A percentile compares a stretch with the other conserved stretches of the same genome.
Conservation (phyloP, 2,113 vertebrate species). For the Chloropsis cyanopogon region DNA sequence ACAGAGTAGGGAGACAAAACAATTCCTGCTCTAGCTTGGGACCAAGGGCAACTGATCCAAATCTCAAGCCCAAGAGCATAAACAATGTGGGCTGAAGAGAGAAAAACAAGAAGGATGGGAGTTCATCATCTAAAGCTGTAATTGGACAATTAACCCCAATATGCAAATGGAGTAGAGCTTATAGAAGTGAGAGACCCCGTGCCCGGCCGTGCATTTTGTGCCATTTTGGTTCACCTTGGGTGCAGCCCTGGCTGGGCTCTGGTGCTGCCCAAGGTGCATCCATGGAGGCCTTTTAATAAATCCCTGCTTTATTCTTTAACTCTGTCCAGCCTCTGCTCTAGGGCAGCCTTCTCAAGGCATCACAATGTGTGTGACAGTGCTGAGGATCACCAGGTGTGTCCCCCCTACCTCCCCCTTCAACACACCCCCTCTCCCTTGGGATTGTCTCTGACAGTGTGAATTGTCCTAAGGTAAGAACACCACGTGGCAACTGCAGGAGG, state of each 20-base stretch:
- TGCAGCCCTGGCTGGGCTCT: background rate
- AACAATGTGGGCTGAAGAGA: background rate
- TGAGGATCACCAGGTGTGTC: background rate
- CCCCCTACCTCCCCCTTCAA: too few relatives aligned
- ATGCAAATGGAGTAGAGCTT: background rate
- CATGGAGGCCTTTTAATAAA: background rate
- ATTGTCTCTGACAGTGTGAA: too few relatives aligned
- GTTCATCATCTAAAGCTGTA: background rate
- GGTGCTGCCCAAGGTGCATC: background rate
- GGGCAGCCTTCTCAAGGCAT: background rate
- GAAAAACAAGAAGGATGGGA: background rate
- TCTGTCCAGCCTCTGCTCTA: background rate
- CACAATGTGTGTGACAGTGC: background rate
- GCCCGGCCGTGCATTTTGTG: accelerated
- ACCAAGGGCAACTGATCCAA: background rate
- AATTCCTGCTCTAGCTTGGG: background rate
- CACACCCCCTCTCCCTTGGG: background rate
- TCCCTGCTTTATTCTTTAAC: background rate
- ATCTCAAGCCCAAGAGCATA: background rate
- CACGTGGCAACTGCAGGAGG: background rate
- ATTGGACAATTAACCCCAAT: background rate
- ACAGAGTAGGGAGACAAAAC: background rate
- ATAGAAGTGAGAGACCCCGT: accelerated
- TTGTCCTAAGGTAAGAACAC: too few relatives aligned
- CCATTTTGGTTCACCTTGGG: background rate